Conservation (phyloP, 2,888 invertebrate species). For the Drosophila buzzatii region DNA sequence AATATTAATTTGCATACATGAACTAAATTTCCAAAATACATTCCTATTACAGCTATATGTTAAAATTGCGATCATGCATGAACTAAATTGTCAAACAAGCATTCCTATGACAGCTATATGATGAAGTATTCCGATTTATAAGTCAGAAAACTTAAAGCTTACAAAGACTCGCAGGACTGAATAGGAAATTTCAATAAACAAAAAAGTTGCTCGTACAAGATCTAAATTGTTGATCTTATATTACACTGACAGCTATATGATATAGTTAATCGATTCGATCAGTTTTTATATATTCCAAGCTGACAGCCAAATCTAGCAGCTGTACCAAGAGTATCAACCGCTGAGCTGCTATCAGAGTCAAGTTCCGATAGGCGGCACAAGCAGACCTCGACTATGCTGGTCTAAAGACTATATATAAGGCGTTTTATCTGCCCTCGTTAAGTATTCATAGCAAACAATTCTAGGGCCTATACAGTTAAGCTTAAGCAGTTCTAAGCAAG, state of each 20-base stretch:
- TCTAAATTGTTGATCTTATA: not conserved
- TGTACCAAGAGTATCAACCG: not conserved
- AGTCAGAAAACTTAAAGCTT: too few relatives aligned
- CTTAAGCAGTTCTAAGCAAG: not conserved
- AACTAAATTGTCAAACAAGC: not conserved
- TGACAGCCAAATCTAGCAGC: too few relatives aligned
- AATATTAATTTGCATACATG: not conserved
- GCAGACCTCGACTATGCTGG: not conserved
- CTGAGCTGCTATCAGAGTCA: not conserved
- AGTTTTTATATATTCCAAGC: not conserved
- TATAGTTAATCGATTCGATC: not conserved
- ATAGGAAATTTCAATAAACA: not conserved
- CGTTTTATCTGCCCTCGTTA: not conserved
- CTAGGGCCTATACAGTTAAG: not conserved
- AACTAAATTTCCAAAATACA: not conserved
- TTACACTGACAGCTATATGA: too few relatives aligned
- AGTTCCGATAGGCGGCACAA: not conserved
- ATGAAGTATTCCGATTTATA: not conserved
- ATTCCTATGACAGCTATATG: not conserved
- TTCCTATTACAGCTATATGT: not conserved
- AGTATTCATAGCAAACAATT: not conserved
- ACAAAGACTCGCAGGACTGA: not conserved
- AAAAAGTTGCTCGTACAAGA: not conserved
- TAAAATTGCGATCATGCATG: too few relatives aligned
- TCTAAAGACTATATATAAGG: conserved; percentile 4